Evolutionary conservation across 92 coral and sea anemone species (phyloP).

Genomic region (Montipora capitata): DNA sequence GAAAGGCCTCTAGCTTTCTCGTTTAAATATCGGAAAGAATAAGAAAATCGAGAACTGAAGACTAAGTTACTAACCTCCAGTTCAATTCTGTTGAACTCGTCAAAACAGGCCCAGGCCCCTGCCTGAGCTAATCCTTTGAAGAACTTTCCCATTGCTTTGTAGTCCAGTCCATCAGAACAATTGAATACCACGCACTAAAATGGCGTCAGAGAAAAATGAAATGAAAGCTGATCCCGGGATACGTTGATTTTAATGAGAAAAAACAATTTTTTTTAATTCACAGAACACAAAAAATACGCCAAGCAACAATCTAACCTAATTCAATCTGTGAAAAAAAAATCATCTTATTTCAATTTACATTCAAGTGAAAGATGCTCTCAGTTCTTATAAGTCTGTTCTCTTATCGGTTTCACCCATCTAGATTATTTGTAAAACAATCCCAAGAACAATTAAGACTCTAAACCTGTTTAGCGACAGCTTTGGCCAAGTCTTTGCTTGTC

Average conservation of each 20-base stretch:
- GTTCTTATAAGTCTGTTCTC: no score
- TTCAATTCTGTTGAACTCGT: slow-evolving; percentile 98
- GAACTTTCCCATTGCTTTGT: slow-evolving; percentile 99
- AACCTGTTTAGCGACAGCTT: slow-evolving; percentile 99
- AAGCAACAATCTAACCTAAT: no score
- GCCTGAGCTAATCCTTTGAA: slow-evolving; percentile 99
- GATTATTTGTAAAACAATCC: background rate
- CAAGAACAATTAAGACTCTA: background rate
- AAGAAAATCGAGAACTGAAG: background rate
- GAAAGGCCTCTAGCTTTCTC: no score
- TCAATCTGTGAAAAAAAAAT: no score
- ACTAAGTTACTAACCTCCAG: slow-evolving; percentile 76
- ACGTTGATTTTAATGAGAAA: no score
- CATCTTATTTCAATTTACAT: no score
- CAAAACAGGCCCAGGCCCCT: slow-evolving; percentile 99
- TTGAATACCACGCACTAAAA: slow-evolving; percentile 96
- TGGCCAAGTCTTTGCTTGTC: slow-evolving; percentile 97
- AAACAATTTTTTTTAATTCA: no score
- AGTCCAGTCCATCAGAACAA: slow-evolving; percentile 98
- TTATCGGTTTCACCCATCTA: no score
- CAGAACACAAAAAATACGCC: no score
- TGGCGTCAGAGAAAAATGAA: background rate
- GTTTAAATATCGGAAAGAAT: background rate
- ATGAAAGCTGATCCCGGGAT: background rate
- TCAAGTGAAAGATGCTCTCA: no score